A percentile compares a stretch with the other conserved stretches of the same genome.
Conservation (phyloP, 2,797 vertebrate species). For the Allochrocebus solatus region DNA sequence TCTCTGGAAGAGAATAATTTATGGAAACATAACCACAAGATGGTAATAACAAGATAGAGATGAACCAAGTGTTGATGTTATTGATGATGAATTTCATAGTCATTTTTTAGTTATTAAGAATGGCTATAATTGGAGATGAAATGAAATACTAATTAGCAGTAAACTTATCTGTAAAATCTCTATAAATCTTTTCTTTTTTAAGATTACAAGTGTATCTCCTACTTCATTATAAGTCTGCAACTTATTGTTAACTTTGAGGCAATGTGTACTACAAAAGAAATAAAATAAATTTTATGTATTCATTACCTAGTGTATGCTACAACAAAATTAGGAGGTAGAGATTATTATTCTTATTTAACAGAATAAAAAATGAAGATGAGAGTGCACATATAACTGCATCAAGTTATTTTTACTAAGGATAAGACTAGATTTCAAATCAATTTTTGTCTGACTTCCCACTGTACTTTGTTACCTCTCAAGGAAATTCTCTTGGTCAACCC, state of each 20-base stretch:
- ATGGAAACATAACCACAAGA: neutral
- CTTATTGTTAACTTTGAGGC: neutral
- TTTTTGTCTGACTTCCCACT: neutral
- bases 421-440: neutral
- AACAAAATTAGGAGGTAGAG: neutral
- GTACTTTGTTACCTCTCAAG: neutral
- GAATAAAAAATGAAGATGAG: neutral
- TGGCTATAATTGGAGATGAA: neutral
- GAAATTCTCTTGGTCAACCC: neutral
- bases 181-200: slow-evolving; percentile 6
- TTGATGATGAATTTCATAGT: neutral
- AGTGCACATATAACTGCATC: neutral
- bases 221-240: neutral
- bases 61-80: neutral
- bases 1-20: neutral
- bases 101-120: neutral
- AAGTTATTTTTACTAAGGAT: slow-evolving; percentile 29
- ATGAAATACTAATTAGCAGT: neutral
- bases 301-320: neutral
- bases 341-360: neutral
- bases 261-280: neutral
- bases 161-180: neutral
- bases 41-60: neutral
- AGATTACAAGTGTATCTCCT: neutral
- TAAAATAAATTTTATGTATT: neutral